Base-by-base conservation (phyloP, 2,113 vertebrate species). In the Chascanopsetta lugubris region DNA sequence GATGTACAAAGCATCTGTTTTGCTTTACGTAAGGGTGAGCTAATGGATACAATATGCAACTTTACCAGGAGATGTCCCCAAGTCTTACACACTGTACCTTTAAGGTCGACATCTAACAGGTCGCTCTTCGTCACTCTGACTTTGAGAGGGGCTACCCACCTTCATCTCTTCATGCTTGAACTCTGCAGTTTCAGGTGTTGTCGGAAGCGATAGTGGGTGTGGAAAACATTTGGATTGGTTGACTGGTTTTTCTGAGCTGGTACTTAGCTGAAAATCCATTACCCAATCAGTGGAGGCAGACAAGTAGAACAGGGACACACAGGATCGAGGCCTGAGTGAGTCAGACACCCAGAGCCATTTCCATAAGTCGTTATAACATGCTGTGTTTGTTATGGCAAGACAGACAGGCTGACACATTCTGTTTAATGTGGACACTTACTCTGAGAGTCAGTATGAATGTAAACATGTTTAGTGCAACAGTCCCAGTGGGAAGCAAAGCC, bases 231-330 rank as follows among this genome's bases (percentile, higher is more conserved):
- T 53, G 68, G 56, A 82, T 61, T 64, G 70, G 54, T 69, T 82
- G 80, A 69, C 60, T 74, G 30, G 36, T 69, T 78, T 80, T 75
- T 70, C 75, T 80, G n/a, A n/a, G 61, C 79, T 53, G 51, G 36
- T 69, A 43, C 60, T 86, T 75, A 73, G 50, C 34, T 63, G 48
- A 53, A 57, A 76, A 75, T 77, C 61, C 55, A 63, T 80, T 73
- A 65, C 25, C 65, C 70, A 50, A 74, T 72, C 70, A 72, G 69
- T 75, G 51, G 58, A 76, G 68, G 61, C 75, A 79, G 75, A 77
- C 47, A 50, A 62, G 71, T 66, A 67, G 72, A 80, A 79, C 65
- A 70, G 64, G 66, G 65, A 71, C 72, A n/a, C n/a, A n/a, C n/a
- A 77, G 61, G 34, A 71, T 57, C 63, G 55, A 50, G 59, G 59